phyloP scores from a whole-genome alignment of 2,888 invertebrate species.

The Chrysomela aeneicollis region DNA sequence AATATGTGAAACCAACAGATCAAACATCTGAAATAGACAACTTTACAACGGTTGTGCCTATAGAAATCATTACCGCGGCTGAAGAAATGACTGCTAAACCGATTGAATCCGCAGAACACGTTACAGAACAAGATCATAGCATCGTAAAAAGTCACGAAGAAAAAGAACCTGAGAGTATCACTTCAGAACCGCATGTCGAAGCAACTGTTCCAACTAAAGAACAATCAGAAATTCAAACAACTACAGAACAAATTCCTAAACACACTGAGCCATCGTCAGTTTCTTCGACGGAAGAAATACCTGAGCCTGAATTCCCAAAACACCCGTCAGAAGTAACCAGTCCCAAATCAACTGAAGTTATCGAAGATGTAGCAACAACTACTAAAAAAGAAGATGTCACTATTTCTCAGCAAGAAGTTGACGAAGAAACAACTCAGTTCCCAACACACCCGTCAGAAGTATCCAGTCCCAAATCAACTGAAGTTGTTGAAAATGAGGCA shows the following conservation, averaged over 20 bases:
- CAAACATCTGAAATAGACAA: background rate
- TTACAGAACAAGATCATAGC: constrained; percentile 5
- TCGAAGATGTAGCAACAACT: background rate
- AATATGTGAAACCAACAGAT: constrained; percentile 1
- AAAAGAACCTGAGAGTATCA: background rate
- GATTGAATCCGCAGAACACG: constrained; percentile 24
- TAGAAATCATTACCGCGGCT: constrained; percentile 22
- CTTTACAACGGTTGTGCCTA: background rate
- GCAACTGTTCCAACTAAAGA: background rate
- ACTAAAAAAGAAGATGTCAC: background rate
- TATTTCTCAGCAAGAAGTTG: constrained; percentile 12
- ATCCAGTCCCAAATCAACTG: background rate
- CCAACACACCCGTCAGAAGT: background rate
- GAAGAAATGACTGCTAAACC: constrained; percentile 14
- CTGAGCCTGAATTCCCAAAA: background rate
- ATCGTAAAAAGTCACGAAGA: background rate
- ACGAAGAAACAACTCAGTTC: background rate
- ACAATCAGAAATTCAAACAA: background rate
- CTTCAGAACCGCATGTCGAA: background rate
- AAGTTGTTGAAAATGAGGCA: background rate
- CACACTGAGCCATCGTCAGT: background rate
- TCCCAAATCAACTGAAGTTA: background rate
- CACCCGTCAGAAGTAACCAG: background rate
- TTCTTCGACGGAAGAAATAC: constrained; percentile 18
- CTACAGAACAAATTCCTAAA: background rate